A percentile compares a stretch with the other conserved stretches of the same genome.
phyloP scores from a whole-genome alignment of 2,888 invertebrate genomes.

The Aricia artaxerxes region DNA sequence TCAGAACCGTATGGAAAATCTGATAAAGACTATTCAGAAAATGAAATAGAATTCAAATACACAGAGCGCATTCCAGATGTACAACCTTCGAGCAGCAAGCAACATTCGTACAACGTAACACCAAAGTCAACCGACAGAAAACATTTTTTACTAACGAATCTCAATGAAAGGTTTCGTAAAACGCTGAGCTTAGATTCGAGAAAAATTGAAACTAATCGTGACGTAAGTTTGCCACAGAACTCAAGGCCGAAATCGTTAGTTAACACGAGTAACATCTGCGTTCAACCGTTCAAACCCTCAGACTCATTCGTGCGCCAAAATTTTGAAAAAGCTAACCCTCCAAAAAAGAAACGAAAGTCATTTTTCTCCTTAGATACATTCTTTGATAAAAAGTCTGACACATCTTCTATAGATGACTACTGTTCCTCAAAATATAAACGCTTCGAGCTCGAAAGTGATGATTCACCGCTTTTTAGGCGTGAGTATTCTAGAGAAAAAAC shows the following conservation, averaged over 20 bases:
- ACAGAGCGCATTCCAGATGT: conserved; percentile 70
- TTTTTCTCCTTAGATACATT: conserved; percentile 78
- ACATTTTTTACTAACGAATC: conserved; percentile 67
- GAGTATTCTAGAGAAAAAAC: conserved; percentile 62
- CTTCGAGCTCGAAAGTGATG: conserved; percentile 75
- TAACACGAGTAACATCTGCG: conserved; percentile 67
- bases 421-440: conserved; percentile 77
- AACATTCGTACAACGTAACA: conserved; percentile 68
- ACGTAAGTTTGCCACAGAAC: conserved; percentile 62
- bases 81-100: conserved; percentile 71
- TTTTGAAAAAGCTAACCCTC: conserved; percentile 65
- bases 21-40: conserved; percentile 65
- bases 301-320: conserved; percentile 62
- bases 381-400: conserved; percentile 75
- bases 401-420: conserved; percentile 74
- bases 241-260: conserved; percentile 72
- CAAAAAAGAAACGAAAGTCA: conserved; percentile 74
- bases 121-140: conserved; percentile 73
- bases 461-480: conserved; percentile 70
- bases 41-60: conserved; percentile 75
- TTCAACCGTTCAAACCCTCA: conserved; percentile 59
- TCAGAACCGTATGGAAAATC: conserved; percentile 57
- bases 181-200: conserved; percentile 75
- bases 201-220: conserved; percentile 67
- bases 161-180: conserved; percentile 74